Conservation (phyloP, 1,140 invertebrate species). For the Aphaenogaster rudis region DNA sequence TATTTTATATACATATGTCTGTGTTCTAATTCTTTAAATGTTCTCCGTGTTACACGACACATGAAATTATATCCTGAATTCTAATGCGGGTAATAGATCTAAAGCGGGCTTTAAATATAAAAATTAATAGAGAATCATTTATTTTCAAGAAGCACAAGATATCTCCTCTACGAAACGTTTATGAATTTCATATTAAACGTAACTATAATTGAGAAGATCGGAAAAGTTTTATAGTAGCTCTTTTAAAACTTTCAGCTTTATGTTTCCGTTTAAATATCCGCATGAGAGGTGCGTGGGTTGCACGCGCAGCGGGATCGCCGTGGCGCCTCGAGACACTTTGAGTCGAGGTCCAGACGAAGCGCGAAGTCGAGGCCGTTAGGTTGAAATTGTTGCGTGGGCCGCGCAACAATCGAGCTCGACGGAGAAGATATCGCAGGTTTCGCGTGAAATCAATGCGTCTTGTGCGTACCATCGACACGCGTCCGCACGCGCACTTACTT, state of each 20-base stretch:
- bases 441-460: background rate
- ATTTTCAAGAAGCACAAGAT: background rate
- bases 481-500: background rate
- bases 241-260: background rate
- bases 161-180: background rate
- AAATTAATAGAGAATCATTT: background rate
- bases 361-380: conserved; percentile 36
- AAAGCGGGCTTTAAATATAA: background rate
- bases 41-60: background rate
- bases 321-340: conserved; percentile 59
- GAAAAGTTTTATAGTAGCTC: background rate
- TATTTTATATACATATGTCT: background rate
- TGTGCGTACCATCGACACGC: background rate
- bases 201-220: background rate
- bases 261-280: background rate
- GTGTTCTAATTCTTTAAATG: background rate
- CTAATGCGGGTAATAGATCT: background rate
- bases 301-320: conserved; percentile 5
- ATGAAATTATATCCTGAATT: background rate
- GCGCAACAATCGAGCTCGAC: conserved; percentile 14
- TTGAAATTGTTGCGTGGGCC: conserved; percentile 36
- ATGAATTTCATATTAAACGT: background rate
- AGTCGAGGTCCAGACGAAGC: background rate
- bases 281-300: conserved; percentile 41
- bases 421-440: conserved; percentile 1